phyloP scores from a whole-genome alignment of 2,797 vertebrate genomes.

The Pampus argenteus region DNA sequence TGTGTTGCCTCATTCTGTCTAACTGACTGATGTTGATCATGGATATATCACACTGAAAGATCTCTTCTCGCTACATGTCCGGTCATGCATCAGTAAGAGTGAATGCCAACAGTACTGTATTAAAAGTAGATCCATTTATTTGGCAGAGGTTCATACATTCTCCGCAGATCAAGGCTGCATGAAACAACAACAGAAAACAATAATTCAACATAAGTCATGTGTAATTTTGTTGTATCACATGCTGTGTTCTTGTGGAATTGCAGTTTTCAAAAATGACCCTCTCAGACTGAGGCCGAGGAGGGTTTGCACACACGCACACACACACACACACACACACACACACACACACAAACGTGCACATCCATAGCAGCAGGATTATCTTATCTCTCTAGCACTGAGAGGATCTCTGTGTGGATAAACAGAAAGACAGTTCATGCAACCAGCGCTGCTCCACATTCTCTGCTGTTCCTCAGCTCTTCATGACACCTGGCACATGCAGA shows the following conservation, averaged over 20 bases:
- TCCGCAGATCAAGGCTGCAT: slow-evolving; percentile 10
- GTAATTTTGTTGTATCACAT: slow-evolving; percentile 13
- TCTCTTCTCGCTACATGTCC: slow-evolving; percentile 48
- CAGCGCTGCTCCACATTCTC: slow-evolving; percentile 45
- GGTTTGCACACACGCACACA: slow-evolving; percentile 15
- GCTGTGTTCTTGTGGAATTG: slow-evolving; percentile 19
- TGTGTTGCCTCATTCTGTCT: too few species aligned
- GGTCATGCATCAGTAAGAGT: slow-evolving; percentile 47
- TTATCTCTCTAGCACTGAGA: slow-evolving; percentile 53
- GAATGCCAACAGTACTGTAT: slow-evolving; percentile 15
- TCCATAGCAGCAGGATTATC: slow-evolving; percentile 39
- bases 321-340: slow-evolving; percentile 5
- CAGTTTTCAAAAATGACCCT: slow-evolving; percentile 31
- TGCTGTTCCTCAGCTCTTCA: slow-evolving; percentile 6
- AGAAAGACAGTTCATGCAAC: slow-evolving; percentile 44
- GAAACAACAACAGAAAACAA: slow-evolving; percentile 27
- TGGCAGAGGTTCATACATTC: slow-evolving; percentile 37
- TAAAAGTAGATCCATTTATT: slow-evolving; percentile 16
- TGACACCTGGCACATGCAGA: slow-evolving; percentile 8
- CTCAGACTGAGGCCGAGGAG: slow-evolving; percentile 21
- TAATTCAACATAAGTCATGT: not conserved
- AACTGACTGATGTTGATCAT: too few species aligned
- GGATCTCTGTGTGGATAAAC: slow-evolving; percentile 62
- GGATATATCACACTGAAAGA: too few species aligned
- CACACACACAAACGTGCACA: slow-evolving; percentile 12